phyloP scores from a whole-genome alignment of 2,113 vertebrate genomes.

The Corythornis madagascariensis region DNA sequence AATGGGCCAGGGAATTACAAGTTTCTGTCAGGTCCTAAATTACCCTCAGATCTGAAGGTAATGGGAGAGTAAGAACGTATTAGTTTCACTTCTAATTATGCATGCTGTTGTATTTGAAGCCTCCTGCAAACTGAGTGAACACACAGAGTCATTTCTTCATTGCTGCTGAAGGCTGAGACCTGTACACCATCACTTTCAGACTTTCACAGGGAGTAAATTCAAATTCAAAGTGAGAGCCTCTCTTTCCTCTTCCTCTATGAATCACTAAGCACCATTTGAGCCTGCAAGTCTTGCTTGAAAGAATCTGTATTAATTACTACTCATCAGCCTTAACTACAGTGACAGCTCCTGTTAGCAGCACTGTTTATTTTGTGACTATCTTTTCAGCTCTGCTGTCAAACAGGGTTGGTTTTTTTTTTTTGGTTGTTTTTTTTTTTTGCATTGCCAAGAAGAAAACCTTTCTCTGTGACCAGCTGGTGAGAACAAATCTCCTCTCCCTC shows the following conservation, averaged over 20 bases:
- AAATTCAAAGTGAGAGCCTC: background rate
- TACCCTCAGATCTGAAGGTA: background rate
- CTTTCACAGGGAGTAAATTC: background rate
- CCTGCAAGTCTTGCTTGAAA: conserved; percentile 54
- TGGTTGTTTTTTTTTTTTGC: conserved; percentile 28
- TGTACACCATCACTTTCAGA: background rate
- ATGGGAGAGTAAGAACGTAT: background rate
- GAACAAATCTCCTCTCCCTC: background rate
- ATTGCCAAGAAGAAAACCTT: conserved; percentile 60
- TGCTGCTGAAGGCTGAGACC: background rate
- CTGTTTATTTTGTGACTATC: conserved; percentile 71
- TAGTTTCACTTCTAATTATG: background rate
- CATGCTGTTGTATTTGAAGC: background rate
- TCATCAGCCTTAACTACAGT: conserved; percentile 73
- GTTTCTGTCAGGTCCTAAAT: background rate
- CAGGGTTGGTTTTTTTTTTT: background rate
- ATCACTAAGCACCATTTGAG: conserved; percentile 24
- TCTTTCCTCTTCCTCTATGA: background rate
- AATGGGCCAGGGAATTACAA: background rate
- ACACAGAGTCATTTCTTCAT: background rate
- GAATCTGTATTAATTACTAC: conserved; percentile 70
- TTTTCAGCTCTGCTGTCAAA: conserved; percentile 69
- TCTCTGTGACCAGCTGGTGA: conserved; percentile 61
- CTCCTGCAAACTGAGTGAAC: background rate
- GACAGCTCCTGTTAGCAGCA: conserved; percentile 65